Evolutionary conservation across 2,113 vertebrate genomes (phyloP).

Genomic region (Talpa occidentalis): DNA sequence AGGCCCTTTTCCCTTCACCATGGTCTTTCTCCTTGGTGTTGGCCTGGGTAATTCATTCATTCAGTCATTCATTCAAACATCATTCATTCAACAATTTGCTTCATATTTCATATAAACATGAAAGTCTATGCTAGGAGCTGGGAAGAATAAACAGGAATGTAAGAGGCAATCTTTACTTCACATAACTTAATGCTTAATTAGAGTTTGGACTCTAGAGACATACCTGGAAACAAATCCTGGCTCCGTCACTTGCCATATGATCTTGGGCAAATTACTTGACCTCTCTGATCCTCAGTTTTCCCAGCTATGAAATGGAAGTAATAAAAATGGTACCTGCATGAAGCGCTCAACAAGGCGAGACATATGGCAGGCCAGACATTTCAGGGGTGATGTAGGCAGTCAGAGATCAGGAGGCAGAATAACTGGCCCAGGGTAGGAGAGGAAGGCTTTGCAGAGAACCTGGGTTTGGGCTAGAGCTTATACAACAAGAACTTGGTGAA

Average conservation of each 20-base stretch:
- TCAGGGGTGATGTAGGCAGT: background rate
- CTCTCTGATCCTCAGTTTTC: background rate
- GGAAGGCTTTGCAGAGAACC: background rate
- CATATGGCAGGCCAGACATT: background rate
- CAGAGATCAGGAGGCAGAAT: background rate
- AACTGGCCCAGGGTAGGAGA: background rate
- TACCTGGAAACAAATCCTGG: background rate
- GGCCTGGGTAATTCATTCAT: background rate
- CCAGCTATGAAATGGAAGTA: background rate
- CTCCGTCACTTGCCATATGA: background rate
- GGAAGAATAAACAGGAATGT: background rate
- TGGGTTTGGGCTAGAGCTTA: background rate
- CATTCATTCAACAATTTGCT: background rate
- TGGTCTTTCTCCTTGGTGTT: slow-evolving; percentile 4
- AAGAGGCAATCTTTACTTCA: background rate
- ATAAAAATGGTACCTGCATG: background rate
- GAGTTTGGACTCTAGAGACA: background rate
- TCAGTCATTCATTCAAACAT: background rate
- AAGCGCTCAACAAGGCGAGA: background rate
- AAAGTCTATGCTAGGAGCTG: background rate
- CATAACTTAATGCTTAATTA: background rate
- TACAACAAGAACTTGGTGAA: background rate
- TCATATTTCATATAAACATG: background rate
- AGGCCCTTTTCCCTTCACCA: background rate
- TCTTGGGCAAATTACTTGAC: background rate